These are phyloP conservation scores for Corvus cornix DNA, from an alignment of 2,113 vertebrate genomes.

Conservation along the genomic window DNA sequence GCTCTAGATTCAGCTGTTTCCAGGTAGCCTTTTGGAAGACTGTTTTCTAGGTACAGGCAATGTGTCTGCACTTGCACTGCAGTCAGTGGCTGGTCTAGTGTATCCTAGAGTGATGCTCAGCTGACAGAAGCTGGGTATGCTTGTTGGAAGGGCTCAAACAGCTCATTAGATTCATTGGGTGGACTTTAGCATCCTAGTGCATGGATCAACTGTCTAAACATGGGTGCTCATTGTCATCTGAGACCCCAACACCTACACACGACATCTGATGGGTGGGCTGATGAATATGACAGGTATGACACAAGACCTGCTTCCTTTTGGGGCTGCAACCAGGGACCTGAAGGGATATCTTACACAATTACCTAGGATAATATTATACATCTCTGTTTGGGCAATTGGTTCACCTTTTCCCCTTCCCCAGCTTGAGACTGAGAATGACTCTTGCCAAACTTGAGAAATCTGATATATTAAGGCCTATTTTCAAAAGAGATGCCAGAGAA, in stretches of 20 bases:
- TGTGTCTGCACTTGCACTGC: not conserved
- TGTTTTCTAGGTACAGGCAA: fast-evolving
- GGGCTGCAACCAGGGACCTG: not conserved
- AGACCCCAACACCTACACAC: not conserved
- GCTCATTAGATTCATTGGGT: not conserved
- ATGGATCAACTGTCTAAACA: not conserved
- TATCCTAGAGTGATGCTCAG: not conserved
- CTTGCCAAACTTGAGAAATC: not conserved
- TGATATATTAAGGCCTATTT: not conserved
- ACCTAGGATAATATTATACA: not conserved
- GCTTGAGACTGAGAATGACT: not conserved
- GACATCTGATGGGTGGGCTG: not conserved
- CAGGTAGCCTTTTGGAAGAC: not conserved
- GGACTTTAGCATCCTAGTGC: not conserved
- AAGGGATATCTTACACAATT: not conserved
- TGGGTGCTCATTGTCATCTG: not conserved
- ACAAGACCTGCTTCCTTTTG: not conserved
- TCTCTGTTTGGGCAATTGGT: not conserved
- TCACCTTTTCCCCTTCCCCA: not conserved
- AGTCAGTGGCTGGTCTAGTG: too few species aligned
- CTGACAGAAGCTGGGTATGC: not conserved
- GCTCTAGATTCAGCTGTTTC: not conserved
- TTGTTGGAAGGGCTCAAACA: not conserved
- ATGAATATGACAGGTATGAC: not conserved
- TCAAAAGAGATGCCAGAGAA: not conserved